Evolutionary conservation across 2,113 vertebrate genomes (phyloP), one percentile per base, ranked within the genome.

Genomic region (Pseudopipra pipra): DNA sequence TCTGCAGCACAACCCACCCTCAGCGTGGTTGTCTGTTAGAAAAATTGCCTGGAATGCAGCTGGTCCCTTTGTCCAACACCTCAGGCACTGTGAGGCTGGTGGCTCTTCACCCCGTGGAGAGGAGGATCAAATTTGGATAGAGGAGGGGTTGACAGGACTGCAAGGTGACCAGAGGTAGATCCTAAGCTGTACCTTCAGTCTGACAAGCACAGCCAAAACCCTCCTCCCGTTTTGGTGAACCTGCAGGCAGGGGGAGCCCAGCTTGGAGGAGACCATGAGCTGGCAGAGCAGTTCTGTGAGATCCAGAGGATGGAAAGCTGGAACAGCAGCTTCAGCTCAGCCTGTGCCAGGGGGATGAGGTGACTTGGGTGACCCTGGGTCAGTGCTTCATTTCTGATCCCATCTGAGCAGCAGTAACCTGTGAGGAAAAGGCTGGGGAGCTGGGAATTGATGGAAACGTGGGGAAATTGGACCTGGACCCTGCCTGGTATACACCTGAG

Each of bases 1-100:
- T 74, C 43, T 87, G 55, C 74, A 74, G 51, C 65, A 54, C 0
- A 1, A 8, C 12, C 10, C 74, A n/a, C 14, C 27, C 19, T 61
- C 55, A 28, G 25, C 0, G 0, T 20, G 15, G 15, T 7, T 44
- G 47, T 11, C 24, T 13, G 9, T 61, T 49, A 63, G 51, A 88
- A 58, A 66, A 92, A 85, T 31, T 54, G 49, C 33, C 41, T 62
- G 61, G 37, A 52, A 43, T 18, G 16, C 12, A 28, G 39, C 37
- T 85, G 55, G 55, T 52, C 89, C 37, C 54, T 54, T 66, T 87
- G 46, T 52, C 87, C 65, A 27, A 9, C 16, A 21, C 39, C 25
- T 81, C 47, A 47, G 75, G 44, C 33, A 18, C 16, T 52, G 67
- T 56, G 80, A 70, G 37, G 31, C 33, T 89, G 59, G 11, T 70